These are phyloP conservation scores for Ptyas mucosa DNA, from an alignment of 2,113 vertebrate species.

Conservation along the genomic window DNA sequence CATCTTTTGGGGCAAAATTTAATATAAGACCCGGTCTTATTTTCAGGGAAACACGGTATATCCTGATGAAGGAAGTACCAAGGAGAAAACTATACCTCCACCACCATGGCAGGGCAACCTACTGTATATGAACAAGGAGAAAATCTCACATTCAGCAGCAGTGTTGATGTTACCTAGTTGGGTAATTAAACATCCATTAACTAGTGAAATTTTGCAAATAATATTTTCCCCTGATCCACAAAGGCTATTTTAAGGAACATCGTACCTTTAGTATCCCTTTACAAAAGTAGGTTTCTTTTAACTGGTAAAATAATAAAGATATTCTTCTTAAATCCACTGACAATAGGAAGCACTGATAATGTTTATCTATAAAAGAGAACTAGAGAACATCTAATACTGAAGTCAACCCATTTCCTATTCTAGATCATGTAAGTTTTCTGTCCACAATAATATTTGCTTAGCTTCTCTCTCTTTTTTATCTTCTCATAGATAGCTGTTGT, in stretches of 20 bases:
- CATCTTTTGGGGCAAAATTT: no score
- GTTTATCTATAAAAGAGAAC: neutral
- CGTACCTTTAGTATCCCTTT: neutral
- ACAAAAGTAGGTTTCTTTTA: neutral
- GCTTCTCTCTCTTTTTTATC: slow-evolving; percentile 44
- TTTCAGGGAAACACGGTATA: neutral
- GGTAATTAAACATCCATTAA: neutral
- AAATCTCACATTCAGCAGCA: neutral
- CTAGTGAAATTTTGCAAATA: neutral
- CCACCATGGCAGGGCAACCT: neutral
- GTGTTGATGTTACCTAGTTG: neutral
- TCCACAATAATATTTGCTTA: slow-evolving; percentile 54
- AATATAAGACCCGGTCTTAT: no score
- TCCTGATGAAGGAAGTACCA: neutral
- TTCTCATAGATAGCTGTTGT: slow-evolving; percentile 61
- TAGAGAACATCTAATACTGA: neutral
- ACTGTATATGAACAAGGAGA: neutral
- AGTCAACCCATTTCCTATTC: slow-evolving; percentile 32
- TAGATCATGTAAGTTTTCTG: slow-evolving; percentile 52
- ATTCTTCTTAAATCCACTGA: neutral
- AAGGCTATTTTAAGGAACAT: neutral
- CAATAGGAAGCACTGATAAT: neutral
- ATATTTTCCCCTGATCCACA: neutral
- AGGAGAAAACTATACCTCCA: neutral
- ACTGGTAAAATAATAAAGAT: neutral